Evolutionary conservation across 2,113 vertebrate genomes (phyloP), one percentile per base, ranked within the genome.

Genomic region (Rhinichthys klamathensis): DNA sequence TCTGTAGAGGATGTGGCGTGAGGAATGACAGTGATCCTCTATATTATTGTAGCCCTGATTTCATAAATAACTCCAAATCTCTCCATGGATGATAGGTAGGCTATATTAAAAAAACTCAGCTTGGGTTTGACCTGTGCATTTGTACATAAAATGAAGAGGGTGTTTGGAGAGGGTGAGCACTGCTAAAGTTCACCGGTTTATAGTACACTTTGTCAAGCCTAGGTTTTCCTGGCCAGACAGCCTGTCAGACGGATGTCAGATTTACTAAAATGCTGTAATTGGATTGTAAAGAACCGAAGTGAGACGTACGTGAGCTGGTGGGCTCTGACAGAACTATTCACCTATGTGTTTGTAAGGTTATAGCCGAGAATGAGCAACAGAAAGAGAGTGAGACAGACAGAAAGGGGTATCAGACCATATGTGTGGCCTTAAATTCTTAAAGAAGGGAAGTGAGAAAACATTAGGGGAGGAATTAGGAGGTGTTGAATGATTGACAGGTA

Each of bases 401-500:
- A 74, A 73, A 83, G 32, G 32, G 63, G n/a, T 60, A 61, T 86
- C 65, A 60, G 73, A 73, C 73, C 80, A 61, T 80, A 80, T 80
- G 84, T 85, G 85, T 83, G 84, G 86, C 76, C 86, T 85, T 77
- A n/a, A n/a, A 41, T 75, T 54, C 58, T 83, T 77, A 54, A 49
- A 75, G 35, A 81, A 74, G 32, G 84, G 15, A 85, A 58, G 56
- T 76, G 51, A 74, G 23, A 41, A 81, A 79, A 49, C 51, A 63
- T 77, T 79, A 60, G 80, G 75, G 10, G 35, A 16, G 63, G 72
- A 83, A 77, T 74, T 67, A 67, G 54, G 49, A 79, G 77, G 78
- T 41, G 58, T 67, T 27, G 89, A 84, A 58, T 96, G 95, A 96
- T 92, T 95, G 95, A 95, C 96, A 94, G 83, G 83, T 93, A 93